Conservation (phyloP, 2,888 invertebrate species). For the Odontocolon sp. region DNA sequence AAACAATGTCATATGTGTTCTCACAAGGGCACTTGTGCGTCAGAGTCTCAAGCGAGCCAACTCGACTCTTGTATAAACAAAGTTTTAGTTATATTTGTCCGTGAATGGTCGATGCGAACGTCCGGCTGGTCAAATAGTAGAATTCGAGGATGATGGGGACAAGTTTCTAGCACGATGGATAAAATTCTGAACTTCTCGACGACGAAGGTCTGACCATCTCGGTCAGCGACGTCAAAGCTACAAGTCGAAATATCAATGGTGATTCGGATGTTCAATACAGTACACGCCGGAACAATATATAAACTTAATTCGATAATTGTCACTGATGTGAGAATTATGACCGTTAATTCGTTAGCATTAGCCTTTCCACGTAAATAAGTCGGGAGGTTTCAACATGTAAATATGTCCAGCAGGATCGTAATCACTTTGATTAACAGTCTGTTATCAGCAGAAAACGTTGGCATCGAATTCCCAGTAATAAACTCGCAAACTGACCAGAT, state of each 20-base stretch:
- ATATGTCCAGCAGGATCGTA: constrained; percentile 33
- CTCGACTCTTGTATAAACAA: constrained; percentile 51
- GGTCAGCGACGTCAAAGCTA: neutral
- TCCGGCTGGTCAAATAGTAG: constrained; percentile 51
- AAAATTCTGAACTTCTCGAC: constrained; percentile 4
- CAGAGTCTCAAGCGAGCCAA: constrained; percentile 1
- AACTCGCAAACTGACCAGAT: neutral
- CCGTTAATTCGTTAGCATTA: constrained; percentile 34
- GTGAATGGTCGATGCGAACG: constrained; percentile 46
- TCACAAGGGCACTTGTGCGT: too few species aligned
- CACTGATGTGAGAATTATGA: constrained; percentile 1
- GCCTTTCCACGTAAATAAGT: constrained; percentile 16
- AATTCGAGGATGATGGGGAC: constrained; percentile 17
- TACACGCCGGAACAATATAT: neutral
- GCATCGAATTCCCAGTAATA: constrained; percentile 9
- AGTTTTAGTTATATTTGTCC: constrained; percentile 49
- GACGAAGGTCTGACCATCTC: neutral
- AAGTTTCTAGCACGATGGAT: constrained; percentile 1
- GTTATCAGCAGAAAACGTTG: constrained; percentile 48
- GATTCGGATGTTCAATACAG: neutral
- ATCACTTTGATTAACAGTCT: constrained; percentile 54
- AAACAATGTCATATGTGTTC: too few species aligned
- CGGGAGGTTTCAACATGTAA: neutral
- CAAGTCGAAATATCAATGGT: neutral
- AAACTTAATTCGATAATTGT: neutral